phyloP scores from a whole-genome alignment of 2,888 invertebrate species.

The Scaptomyza reducta region DNA sequence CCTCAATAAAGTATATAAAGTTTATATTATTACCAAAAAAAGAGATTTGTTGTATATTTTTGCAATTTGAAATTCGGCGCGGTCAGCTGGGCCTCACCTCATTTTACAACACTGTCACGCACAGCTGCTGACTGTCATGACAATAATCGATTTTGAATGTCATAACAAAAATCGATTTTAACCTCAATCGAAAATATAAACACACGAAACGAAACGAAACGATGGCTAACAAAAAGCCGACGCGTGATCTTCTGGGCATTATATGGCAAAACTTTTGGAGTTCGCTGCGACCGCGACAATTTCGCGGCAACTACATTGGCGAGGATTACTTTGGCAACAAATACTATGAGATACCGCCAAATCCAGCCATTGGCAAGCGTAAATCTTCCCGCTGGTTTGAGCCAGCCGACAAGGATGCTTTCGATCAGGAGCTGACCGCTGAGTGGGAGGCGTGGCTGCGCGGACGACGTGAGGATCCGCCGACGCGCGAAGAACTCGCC shows the following conservation, averaged over 20 bases:
- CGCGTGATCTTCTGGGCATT: constrained; percentile 81
- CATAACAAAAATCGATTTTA: constrained; percentile 65
- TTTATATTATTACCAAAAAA: too few relatives aligned
- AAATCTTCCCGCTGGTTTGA: constrained; percentile 90
- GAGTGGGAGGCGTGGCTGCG: constrained; percentile 96
- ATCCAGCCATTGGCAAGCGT: constrained; percentile 88
- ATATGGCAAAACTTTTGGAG: constrained; percentile 82
- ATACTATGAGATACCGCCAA: constrained; percentile 91
- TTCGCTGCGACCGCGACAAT: constrained; percentile 85
- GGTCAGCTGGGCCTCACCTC: background rate
- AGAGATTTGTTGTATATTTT: background rate
- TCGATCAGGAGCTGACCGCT: constrained; percentile 90
- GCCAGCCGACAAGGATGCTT: constrained; percentile 86
- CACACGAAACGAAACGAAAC: constrained; percentile 46
- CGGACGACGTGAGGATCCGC: constrained; percentile 88
- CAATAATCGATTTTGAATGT: constrained; percentile 54
- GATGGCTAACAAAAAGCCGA: constrained; percentile 78
- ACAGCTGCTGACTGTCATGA: constrained; percentile 72
- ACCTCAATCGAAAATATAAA: constrained; percentile 52
- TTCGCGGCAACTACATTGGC: constrained; percentile 87
- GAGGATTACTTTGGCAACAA: constrained; percentile 92
- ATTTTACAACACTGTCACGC: constrained; percentile 44
- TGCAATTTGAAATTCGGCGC: constrained; percentile 1
- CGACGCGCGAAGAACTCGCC: constrained; percentile 89
- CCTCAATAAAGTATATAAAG: constrained; percentile 18